Evolutionary conservation across 2,797 vertebrate species (phyloP), one percentile per base, ranked within the genome.

Genomic region (Zonotrichia albicollis): DNA sequence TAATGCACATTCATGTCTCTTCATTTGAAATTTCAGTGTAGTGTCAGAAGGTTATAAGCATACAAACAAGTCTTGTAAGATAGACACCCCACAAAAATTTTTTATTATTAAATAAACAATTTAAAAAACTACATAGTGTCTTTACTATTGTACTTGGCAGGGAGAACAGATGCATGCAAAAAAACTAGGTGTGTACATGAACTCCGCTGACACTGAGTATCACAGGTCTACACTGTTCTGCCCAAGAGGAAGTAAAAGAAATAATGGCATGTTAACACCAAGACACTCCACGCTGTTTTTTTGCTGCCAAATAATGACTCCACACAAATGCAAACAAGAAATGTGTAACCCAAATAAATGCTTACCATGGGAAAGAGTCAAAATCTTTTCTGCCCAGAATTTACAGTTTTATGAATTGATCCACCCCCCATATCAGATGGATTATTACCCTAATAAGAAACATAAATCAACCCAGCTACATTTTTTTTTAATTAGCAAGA

Each of bases 371-470:
- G 27, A 84, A 95, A 95, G 53, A 95, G 27, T 57, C 34, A 61
- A 90, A 73, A 88, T 20, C 15, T 86, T 83, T 84, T 67, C n/a
- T 42, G 62, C 92, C 89, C 53, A 82, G 81, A 48, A 90, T 93
- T 88, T 95, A 81, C 84, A 88, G 91, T 94, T 93, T 95, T 93
- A 92, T 84, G 9, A 94, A 96, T 66, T 91, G 86, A 96, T 70
- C 43, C 45, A 86, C 38, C 46, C 46, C 68, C 38, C 26, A 8
- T 65, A 96, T 85, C 42, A 94, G 53, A 97, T 92, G 61, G 64
- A 80, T 94, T 96, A 93, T 88, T 95, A 85, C 26, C 75, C 71
- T 91, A 84, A 85, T 79, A 96, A 87, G 64, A 68, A 93, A 62
- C 70, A 95, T 89, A 89, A 77, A 90, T 95, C 71, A 97, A 86